Base-by-base conservation (phyloP, 2,113 vertebrate genomes). In the Cyphomyrus discorhynchus region DNA sequence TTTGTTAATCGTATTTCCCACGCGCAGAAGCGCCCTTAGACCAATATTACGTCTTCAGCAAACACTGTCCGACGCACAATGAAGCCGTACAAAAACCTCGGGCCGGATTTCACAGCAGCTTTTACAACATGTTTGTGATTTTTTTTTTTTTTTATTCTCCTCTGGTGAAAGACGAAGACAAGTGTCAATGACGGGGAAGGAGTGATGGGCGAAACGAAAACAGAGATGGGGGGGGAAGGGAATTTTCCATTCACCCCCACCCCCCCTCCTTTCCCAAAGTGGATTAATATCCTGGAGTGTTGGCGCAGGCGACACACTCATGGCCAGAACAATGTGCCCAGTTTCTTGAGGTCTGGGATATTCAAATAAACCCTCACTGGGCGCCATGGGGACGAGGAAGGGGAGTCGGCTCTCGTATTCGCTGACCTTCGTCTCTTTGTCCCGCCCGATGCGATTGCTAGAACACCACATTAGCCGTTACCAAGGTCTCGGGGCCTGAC, bases 371-470 rank as follows among this genome's bases (percentile, higher is more conserved):
- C 97, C 96, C 94, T 92, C 94, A 94, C 96, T 96, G 92, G 98
- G 97, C 98, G 98, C 97, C 98, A 98, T 97, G 97, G 97, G 96
- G 97, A 99, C 97, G 96, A 93, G 97, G 97, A 97, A 96, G 96
- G 97, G 96, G 97, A 97, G 97, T 95, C 97, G 98, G 97, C 95
- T 93, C 95, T 95, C 96, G 98, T 98, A 98, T 98, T 97, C 98
- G 97, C 97, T 96, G 97, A 97, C 97, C 97, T 97, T 96, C 96
- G 95, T 94, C 74, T 94, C 89, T 93, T 96, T 87, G 46, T 80
- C 91, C 90, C 88, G 35, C 66, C 88, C 96, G 96, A 95, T 93
- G 95, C 96, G 95, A 96, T 96, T 96, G 96, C 95, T 94, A 90
- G 94, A 94, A 89, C 95, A 94, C 94, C 93, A 94, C 94, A 95